phyloP scores from a whole-genome alignment of 1,140 invertebrate genomes.

The Papilio polyxenes region DNA sequence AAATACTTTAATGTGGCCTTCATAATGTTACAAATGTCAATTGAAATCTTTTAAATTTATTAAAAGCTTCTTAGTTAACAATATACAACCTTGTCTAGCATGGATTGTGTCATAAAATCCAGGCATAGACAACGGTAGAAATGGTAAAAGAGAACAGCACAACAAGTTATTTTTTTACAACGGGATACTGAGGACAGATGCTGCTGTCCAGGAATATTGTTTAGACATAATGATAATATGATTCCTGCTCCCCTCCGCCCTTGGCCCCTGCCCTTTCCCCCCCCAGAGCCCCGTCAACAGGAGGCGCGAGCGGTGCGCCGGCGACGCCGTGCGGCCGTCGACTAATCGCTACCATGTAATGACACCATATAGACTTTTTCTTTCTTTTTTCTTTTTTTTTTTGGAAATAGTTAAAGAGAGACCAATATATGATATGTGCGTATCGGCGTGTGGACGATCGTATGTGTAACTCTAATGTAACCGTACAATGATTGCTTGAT shows the following conservation, averaged over 20 bases:
- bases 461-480: conserved; percentile 76
- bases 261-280: conserved; percentile 47
- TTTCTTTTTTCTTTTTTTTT: conserved; percentile 72
- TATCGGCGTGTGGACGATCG: conserved; percentile 75
- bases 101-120: conserved; percentile 19
- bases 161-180: conserved; percentile 29
- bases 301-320: conserved; percentile 55
- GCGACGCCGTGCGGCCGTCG: conserved; percentile 54
- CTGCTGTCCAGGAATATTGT: conserved; percentile 30
- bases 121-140: background rate
- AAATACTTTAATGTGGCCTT: conserved; percentile 18
- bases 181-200: conserved; percentile 18
- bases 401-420: conserved; percentile 70
- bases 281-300: conserved; percentile 61
- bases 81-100: conserved; percentile 13
- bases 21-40: conserved; percentile 50
- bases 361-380: conserved; percentile 73
- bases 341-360: conserved; percentile 74
- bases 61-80: conserved; percentile 43
- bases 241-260: conserved; percentile 56
- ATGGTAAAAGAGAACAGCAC: background rate
- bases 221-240: conserved; percentile 61
- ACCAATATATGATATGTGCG: conserved; percentile 77
- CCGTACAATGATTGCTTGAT: conserved; percentile 50
- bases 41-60: conserved; percentile 34